phyloP scores from a whole-genome alignment of 2,888 invertebrate species.

The Volucella bombylans region DNA sequence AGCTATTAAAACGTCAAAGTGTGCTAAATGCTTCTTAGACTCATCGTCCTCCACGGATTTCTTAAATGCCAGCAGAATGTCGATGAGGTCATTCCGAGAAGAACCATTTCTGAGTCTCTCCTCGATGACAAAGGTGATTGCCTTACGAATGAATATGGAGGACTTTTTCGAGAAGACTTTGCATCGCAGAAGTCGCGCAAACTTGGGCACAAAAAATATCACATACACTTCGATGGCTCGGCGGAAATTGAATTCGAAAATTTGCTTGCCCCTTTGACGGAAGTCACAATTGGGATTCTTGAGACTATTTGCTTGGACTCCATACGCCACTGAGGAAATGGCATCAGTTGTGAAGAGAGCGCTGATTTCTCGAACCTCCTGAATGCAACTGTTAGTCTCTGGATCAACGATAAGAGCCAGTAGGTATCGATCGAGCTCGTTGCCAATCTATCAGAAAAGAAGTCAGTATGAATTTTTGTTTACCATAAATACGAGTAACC shows the following conservation, averaged over 20 bases:
- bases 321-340: too few species aligned
- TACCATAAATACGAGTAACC: too few species aligned
- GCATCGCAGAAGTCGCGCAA: conserved; percentile 73
- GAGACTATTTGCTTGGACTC: too few species aligned
- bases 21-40: conserved; percentile 34
- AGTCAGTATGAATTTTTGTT: too few species aligned
- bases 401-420: too few species aligned
- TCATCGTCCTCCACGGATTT: conserved; percentile 65
- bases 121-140: conserved; percentile 79
- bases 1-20: conserved; percentile 78
- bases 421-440: too few species aligned
- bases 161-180: conserved; percentile 75
- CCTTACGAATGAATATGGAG: conserved; percentile 78
- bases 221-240: conserved; percentile 75
- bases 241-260: conserved; percentile 54
- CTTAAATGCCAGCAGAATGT: conserved; percentile 81
- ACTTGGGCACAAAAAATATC: conserved; percentile 76
- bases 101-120: conserved; percentile 75
- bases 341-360: too few species aligned
- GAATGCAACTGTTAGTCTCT: too few species aligned
- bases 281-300: too few species aligned
- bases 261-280: too few species aligned
- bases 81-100: conserved; percentile 81
- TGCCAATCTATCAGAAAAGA: too few species aligned
- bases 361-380: too few species aligned